phyloP scores from a whole-genome alignment of 1,140 invertebrate species.

The Notospermus geniculatus region DNA sequence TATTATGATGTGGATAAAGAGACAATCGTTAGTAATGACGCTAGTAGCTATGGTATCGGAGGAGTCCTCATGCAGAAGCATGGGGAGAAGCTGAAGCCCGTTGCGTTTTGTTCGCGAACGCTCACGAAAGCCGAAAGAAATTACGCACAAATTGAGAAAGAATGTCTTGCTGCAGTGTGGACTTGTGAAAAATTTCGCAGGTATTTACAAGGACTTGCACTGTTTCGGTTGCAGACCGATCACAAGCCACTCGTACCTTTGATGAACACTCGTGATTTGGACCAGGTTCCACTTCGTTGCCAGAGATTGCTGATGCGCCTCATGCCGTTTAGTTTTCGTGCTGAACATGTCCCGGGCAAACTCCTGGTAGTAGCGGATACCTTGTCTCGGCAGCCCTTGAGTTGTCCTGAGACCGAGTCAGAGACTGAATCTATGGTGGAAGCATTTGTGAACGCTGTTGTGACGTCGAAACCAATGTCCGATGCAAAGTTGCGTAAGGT shows the following conservation, averaged over 20 bases:
- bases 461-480: background rate
- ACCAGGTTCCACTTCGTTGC: constrained; percentile 17
- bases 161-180: constrained; percentile 59
- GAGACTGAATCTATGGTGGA: background rate
- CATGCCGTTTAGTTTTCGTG: constrained; percentile 16
- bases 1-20: constrained; percentile 20
- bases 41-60: background rate
- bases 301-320: constrained; percentile 26
- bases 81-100: constrained; percentile 20
- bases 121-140: constrained; percentile 53
- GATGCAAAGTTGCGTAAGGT: background rate
- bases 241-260: constrained; percentile 44
- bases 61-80: background rate
- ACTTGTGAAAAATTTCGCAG: constrained; percentile 60
- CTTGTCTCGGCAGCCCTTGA: constrained; percentile 18
- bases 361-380: constrained; percentile 23
- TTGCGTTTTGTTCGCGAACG: constrained; percentile 52
- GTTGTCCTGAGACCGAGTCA: background rate
- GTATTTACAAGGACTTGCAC: constrained; percentile 53
- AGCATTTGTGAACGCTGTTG: background rate
- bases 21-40: background rate
- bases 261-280: constrained; percentile 24
- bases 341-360: constrained; percentile 24
- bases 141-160: constrained; percentile 60
- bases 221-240: constrained; percentile 36